A percentile compares a stretch with the other conserved stretches of the same genome.
phyloP scores from a whole-genome alignment of 2,888 invertebrate species.

The Cephus nigrinus region DNA sequence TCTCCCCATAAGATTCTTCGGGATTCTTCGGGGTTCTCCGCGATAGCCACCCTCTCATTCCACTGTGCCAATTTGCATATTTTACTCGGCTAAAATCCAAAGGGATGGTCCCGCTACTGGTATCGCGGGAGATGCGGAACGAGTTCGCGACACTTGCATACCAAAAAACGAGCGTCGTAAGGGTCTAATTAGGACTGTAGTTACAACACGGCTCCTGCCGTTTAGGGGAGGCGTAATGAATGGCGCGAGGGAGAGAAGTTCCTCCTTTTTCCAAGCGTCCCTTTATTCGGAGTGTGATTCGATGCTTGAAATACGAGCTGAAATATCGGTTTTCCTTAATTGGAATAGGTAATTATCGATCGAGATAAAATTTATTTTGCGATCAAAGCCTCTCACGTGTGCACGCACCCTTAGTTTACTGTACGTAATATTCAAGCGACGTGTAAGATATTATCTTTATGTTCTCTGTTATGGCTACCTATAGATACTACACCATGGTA shows the following conservation, averaged over 20 bases:
- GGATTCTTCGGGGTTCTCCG: conserved; percentile 17
- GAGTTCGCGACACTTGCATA: conserved; percentile 41
- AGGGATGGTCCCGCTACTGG: conserved; percentile 42
- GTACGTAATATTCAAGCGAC: background rate
- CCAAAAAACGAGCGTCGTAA: conserved; percentile 11
- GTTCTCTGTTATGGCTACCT: background rate
- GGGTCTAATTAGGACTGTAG: conserved; percentile 11
- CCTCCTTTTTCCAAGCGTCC: background rate
- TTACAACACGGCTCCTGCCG: background rate
- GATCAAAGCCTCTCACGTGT: background rate
- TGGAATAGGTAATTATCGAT: no score
- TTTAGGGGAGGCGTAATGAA: background rate
- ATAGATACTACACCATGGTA: background rate
- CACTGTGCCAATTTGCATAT: conserved; percentile 59
- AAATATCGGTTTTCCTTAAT: no score
- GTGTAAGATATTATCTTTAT: background rate
- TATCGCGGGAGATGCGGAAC: conserved; percentile 45
- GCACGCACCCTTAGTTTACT: background rate
- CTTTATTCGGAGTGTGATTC: background rate
- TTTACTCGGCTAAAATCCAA: conserved; percentile 54
- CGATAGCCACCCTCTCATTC: conserved; percentile 20
- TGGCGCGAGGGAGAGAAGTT: background rate
- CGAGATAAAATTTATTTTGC: no score
- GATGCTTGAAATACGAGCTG: background rate
- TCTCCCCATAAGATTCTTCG: conserved; percentile 8